Conservation (phyloP, 2,797 vertebrate species). For the Sibirionetta formosa region DNA sequence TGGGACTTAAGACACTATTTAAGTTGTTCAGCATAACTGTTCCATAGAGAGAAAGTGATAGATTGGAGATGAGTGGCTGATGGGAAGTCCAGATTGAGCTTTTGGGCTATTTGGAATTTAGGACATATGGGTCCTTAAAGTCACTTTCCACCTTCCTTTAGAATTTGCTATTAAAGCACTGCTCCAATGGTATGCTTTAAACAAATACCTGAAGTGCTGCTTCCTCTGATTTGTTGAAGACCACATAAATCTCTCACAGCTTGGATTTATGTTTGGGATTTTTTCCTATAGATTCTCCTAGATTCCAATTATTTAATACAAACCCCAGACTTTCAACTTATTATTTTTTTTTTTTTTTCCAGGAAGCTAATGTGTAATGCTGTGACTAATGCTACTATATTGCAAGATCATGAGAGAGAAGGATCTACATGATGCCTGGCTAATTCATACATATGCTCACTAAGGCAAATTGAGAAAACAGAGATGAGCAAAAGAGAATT, state of each 20-base stretch:
- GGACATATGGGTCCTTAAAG: background rate
- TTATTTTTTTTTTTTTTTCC: no score
- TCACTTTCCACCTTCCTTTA: background rate
- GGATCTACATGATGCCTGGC: background rate
- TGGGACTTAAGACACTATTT: background rate
- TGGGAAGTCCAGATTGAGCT: background rate
- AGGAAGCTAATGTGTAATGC: background rate
- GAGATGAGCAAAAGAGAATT: rapidly evolving
- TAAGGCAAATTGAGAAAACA: background rate
- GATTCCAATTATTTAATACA: background rate
- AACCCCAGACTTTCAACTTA: background rate
- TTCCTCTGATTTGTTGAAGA: background rate
- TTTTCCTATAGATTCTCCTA: background rate
- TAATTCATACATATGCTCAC: background rate
- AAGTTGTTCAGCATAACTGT: background rate
- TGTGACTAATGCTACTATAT: background rate
- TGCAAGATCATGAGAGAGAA: background rate
- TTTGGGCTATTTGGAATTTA: background rate
- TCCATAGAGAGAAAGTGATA: background rate
- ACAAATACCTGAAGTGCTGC: background rate
- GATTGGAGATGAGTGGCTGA: background rate
- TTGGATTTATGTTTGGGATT: background rate
- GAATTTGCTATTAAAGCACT: background rate
- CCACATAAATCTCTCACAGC: background rate
- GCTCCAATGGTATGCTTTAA: background rate